Conservation (phyloP, 2,888 invertebrate genomes). For the Drosophila borealis region DNA sequence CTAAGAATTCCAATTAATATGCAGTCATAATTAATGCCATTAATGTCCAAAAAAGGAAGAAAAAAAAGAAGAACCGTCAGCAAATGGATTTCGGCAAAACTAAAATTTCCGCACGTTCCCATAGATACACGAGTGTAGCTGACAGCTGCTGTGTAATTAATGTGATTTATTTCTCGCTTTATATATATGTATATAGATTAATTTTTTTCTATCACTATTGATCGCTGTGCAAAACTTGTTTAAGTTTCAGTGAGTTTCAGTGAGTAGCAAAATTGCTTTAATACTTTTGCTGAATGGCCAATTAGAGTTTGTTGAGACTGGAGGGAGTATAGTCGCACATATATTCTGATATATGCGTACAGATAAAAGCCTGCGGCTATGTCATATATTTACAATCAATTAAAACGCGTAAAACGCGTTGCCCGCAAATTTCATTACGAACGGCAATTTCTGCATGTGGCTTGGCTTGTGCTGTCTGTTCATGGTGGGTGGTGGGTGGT, state of each 20-base stretch:
- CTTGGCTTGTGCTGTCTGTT: not conserved
- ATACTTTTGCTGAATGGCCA: constrained; percentile 36
- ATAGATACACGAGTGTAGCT: constrained; percentile 27
- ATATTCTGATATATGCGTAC: not conserved
- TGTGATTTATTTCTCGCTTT: constrained; percentile 43
- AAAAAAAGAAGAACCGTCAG: constrained; percentile 7
- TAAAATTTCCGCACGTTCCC: constrained; percentile 34
- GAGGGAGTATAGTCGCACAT: not conserved
- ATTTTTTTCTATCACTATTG: constrained; percentile 17
- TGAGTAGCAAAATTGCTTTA: constrained; percentile 33
- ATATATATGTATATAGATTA: constrained; percentile 4
- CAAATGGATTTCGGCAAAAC: constrained; percentile 14
- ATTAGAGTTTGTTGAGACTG: constrained; percentile 25
- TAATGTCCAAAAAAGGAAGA: not conserved
- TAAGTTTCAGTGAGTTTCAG: constrained; percentile 46
- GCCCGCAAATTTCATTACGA: constrained; percentile 71
- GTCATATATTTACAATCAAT: constrained; percentile 72
- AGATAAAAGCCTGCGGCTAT: constrained; percentile 42
- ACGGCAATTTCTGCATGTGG: constrained; percentile 34
- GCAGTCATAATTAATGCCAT: constrained; percentile 23
- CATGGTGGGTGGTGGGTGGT: too few relatives aligned
- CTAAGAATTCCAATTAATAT: constrained; percentile 1
- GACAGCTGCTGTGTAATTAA: constrained; percentile 49
- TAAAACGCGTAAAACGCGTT: constrained; percentile 69
- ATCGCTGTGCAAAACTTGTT: constrained; percentile 41